These are phyloP conservation scores for Spinus olivaceus DNA, from an alignment of 2,797 vertebrate species.

Conservation along the genomic window DNA sequence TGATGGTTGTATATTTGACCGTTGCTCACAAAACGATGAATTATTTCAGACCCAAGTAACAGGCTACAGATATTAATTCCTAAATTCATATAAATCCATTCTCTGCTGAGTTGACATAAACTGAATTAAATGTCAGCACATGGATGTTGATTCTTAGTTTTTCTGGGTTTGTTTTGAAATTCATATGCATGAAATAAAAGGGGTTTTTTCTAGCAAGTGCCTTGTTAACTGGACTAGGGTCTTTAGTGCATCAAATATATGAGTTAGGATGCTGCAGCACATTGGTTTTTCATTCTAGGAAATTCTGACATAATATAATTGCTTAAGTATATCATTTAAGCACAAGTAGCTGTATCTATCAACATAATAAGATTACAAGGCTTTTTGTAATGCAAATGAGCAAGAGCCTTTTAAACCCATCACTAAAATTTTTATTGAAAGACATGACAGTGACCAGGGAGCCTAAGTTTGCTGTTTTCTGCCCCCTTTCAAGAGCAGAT, in stretches of 20 bases:
- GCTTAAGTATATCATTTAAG: neutral
- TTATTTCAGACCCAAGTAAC: neutral
- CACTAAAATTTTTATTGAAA: neutral
- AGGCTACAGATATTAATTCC: neutral
- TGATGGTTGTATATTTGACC: neutral
- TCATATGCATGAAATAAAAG: neutral
- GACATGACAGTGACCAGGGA: neutral
- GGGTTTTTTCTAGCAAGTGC: neutral
- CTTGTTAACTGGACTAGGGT: neutral
- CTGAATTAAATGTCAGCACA: neutral
- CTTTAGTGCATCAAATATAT: neutral
- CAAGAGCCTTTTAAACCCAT: neutral
- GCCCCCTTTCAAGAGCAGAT: neutral
- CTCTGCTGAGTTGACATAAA: neutral
- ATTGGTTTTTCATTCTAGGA: neutral
- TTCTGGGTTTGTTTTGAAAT: neutral
- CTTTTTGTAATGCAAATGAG: neutral
- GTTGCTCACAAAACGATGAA: neutral
- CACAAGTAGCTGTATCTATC: neutral
- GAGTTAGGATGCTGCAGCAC: neutral
- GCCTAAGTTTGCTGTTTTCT: rapidly evolving
- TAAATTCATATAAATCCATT: neutral
- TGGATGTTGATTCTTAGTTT: neutral
- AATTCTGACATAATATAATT: neutral
- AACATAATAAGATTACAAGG: neutral